Evolutionary conservation across 2,888 invertebrate genomes (phyloP), one percentile per base, ranked within the genome.

Genomic region (Epirrhoe alternata): DNA sequence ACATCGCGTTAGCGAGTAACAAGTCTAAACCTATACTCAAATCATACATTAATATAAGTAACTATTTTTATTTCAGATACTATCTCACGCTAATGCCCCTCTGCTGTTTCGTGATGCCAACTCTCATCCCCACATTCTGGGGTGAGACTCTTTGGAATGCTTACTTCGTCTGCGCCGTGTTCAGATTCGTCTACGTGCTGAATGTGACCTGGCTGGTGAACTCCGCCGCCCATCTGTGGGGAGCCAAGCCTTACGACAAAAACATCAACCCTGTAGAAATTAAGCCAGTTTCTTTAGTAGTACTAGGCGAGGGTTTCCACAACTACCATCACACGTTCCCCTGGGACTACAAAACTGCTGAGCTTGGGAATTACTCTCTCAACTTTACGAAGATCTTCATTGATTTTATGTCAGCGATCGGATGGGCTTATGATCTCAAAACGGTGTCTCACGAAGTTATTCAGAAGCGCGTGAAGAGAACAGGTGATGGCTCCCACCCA

Each of bases 171-270:
- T 94, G 94, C 73, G 95, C 95, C 17, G 94, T 96, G 77, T 94
- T 97, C 84, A 95, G 98, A 59, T 98, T 97, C 90, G 95, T 95
- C 38, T 94, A 96, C 79, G 95, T 96, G 0, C 93, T 98, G 61
- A 97, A 98, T 86, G 95, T 95, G 63, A 98, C 98, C 4, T 98
- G 98, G 98, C 91, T 97, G 66, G 97, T 98, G 47, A 98, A 98
- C 92, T 97, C 97, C 70, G 97, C 96, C 0, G 98, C 98, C 10
- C 98, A 98, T 87, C 93, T 95, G 79, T 96, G 95, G 92, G 96
- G 97, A 60, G 90, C 91, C 75, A 95, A 95, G 77, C 96, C 96
- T 17, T 97, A 96, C 80, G 96, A 98, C 84, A 95, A 93, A 93
- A 85, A 88, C 87, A 95, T 97, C 77, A 96, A 95, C 80, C 97